Evolutionary conservation across 1,140 invertebrate genomes (phyloP), one percentile per base, ranked within the genome.

Genomic region (Thaumatotibia leucotreta): DNA sequence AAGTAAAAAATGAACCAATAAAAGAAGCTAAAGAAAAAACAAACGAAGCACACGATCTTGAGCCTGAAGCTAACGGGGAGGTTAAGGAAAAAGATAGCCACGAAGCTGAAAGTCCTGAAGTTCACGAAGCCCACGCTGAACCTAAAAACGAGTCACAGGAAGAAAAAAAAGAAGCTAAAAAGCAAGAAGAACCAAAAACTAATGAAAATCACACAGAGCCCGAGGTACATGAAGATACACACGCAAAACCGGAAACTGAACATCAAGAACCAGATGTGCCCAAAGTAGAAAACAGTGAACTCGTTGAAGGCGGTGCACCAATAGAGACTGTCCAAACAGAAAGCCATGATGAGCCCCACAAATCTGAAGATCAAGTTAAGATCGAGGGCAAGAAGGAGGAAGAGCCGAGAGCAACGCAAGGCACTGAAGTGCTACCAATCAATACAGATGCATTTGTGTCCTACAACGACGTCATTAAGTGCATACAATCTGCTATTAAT

Each of bases 381-480:
- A n/a, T n/a, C n/a, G n/a, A n/a, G n/a, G n/a, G n/a, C n/a, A n/a
- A 67, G 17, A 61, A 35, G 1, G 63, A 70, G 65, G 58, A 67
- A 58, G 29, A 45, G 23, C 11, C 50, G 6, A 39, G 10, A 65
- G 39, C 31, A 32, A 33, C 63, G 35, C 64, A 32, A 49, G 32
- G 27, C 14, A 33, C 22, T 24, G 17, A n/a, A 63, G 67, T 64
- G n/a, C 1, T 27, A 54, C 10, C 66, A 11, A 29, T 23, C n/a
- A 49, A 52, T 17, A 54, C 61, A 22, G 80, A 76, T 9, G 49
- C 61, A 8, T 35, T 82, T 14, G 70, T 82, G 4, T 70, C 84
- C 5, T 88, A 86, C 65, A 74, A 79, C 32, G 84, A 90, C 49
- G 70, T 90, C 17, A 68, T 88, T 22, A 79, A 78, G 50, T 90